Conservation (phyloP, 2,888 invertebrate genomes). For the Bruchidius siliquastri region DNA sequence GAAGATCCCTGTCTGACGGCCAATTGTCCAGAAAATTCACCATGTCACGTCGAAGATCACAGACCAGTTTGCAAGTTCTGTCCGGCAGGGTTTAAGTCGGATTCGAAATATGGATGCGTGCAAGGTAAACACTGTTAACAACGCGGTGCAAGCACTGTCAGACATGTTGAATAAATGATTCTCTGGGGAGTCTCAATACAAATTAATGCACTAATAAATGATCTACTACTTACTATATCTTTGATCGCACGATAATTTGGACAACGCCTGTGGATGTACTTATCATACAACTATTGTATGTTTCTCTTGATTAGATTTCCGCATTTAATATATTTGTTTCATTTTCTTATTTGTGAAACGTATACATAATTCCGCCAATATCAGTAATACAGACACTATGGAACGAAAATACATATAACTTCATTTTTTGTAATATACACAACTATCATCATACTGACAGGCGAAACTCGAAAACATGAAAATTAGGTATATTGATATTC, state of each 20-base stretch:
- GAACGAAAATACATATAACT: no score
- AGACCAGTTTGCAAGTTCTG: slow-evolving; percentile 94
- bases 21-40: slow-evolving; percentile 78
- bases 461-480: no score
- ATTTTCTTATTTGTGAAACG: no score
- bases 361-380: no score
- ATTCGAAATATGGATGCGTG: slow-evolving; percentile 89
- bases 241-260: not conserved
- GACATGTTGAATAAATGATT: not conserved
- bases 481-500: no score
- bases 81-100: slow-evolving; percentile 87
- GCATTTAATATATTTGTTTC: no score
- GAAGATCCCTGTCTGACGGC: slow-evolving; percentile 84
- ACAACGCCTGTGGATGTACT: no score
- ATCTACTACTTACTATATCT: not conserved
- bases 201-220: not conserved
- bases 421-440: no score
- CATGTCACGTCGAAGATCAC: slow-evolving; percentile 92
- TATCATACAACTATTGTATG: no score
- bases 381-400: no score
- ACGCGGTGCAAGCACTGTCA: slow-evolving; percentile 1
- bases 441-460: no score
- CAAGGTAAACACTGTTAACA: slow-evolving; percentile 72
- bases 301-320: no score
- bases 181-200: not conserved